phyloP scores from a whole-genome alignment of 1,140 invertebrate species.

The Listronotus oregonensis region DNA sequence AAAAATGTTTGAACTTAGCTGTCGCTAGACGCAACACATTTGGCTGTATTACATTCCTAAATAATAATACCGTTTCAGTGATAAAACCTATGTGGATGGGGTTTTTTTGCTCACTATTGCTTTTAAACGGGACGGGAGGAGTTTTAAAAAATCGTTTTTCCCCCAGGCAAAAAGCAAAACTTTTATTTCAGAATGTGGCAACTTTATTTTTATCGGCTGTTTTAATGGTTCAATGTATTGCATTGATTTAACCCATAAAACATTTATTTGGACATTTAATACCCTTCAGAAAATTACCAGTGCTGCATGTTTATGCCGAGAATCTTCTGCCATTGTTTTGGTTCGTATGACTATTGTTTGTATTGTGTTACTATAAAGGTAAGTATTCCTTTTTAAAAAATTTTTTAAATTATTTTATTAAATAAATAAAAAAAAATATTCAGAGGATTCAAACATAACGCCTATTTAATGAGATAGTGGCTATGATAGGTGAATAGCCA shows the following conservation, averaged over 20 bases:
- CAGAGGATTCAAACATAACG: too few relatives aligned
- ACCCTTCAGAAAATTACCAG: constrained; percentile 17
- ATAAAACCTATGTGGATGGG: constrained; percentile 16
- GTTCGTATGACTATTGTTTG: constrained; percentile 15
- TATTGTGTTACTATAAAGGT: constrained; percentile 17
- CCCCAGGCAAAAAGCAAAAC: constrained; percentile 23
- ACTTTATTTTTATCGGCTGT: constrained; percentile 21
- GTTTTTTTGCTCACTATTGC: constrained; percentile 30
- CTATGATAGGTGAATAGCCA: too few relatives aligned
- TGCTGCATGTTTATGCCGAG: constrained; percentile 1
- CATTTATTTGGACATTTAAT: constrained; percentile 19
- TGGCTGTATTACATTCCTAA: too few relatives aligned
- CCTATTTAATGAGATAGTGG: too few relatives aligned
- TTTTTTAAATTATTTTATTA: too few relatives aligned
- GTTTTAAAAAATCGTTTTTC: constrained; percentile 5
- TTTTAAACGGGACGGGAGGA: constrained; percentile 17
- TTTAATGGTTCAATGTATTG: constrained; percentile 26
- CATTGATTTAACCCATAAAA: constrained; percentile 18
- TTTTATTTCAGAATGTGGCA: constrained; percentile 10
- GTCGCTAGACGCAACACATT: too few relatives aligned
- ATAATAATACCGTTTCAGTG: neutral
- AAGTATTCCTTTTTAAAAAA: neutral
- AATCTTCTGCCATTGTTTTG: constrained; percentile 8
- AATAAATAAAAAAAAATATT: too few relatives aligned
- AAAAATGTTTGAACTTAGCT: too few relatives aligned